Base-by-base conservation (phyloP, 1,140 invertebrate genomes). In the Lucilia cuprina region DNA sequence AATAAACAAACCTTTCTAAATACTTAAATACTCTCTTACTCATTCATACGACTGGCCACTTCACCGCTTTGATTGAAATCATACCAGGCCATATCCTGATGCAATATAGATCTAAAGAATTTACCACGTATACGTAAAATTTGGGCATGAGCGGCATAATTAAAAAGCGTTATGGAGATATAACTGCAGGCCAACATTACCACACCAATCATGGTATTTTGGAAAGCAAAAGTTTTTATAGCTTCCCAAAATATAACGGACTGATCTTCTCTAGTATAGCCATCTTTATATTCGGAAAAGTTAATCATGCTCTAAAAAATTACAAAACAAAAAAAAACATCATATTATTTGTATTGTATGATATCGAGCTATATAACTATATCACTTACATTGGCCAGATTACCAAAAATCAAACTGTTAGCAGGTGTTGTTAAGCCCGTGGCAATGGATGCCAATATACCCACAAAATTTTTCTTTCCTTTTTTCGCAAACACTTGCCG, bases 31-130 rank as follows among this genome's bases (percentile, higher is more conserved):
- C n/a, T n/a, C n/a, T n/a, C 94, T 93, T 93, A 97, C 96, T 96
- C 95, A 74, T 96, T 94, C 88, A 98, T 93, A 91, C 96, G 94
- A 35, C 94, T 95, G 34, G 96, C 95, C 65, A 98, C 94, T 88
- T 97, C 96, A 4, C 96, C 96, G 65, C 95, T 95, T 89, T 96
- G 94, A 88, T 96, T 94, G 3, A 92, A 88, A 91, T 98, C 97
- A 91, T 96, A 97, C 96, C 97, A 98, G 84, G 93, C 93, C 88
- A 98, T 96, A 87, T 98, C 94, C 87, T 94, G 94, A 89, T 94
- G 95, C 87, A 93, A 91, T 12, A 93, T 94, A 85, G 92, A 95
- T 86, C 92, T 94, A 74, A 93, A 92, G 92, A 93, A 96, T 91
- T 91, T 92, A 91, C 93, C 92, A 86, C 95, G 87, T 85, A 87